Evolutionary conservation across 1,140 invertebrate species (phyloP), one percentile per base, ranked within the genome.

Genomic region (Leptoteleia sp.): DNA sequence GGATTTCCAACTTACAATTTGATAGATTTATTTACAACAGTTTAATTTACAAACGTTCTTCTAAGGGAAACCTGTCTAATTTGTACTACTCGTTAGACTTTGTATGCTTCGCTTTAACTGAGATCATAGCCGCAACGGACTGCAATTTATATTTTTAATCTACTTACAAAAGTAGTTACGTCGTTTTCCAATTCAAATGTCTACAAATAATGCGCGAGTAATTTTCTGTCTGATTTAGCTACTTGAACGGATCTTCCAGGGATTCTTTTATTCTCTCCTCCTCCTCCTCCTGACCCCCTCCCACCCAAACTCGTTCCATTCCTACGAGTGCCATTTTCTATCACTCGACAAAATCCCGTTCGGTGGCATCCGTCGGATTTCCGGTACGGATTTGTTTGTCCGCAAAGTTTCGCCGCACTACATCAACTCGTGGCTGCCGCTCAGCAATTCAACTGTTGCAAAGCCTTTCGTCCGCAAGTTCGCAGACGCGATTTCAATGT

Each of bases 381-480:
- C 84, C 83, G 82, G 79, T 76, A 82, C 79, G 84, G 84, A 88
- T 88, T 89, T 89, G 87, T 89, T 89, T 89, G 86, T 81, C 84
- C 81, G 84, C 83, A 85, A 89, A 88, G 84, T 89, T 87, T 85
- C 73, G 82, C 82, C 81, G 81, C 84, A 82, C 79, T 87, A 87
- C 85, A 84, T 85, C 87, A 84, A 84, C 76, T 79, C 76, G 81
- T 79, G 84, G 73, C 68, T 55, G 82, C 82, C 79, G 57, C 73
- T 83, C 76, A 78, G 77, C 85, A 82, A 87, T 85, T 87, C 84
- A 84, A 83, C 85, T 84, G 83, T 83, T 84, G 83, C 82, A 73
- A 85, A 85, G 77, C 81, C 81, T 82, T 82, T 84, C 82, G 82
- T 82, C 68, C 81, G 81, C 83, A 86, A 87, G 79, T 85, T 84